Percentiles rank a stretch among this genome's conserved stretches.
Conservation (phyloP, 2,888 invertebrate genomes). For the Anticlea derivata region DNA sequence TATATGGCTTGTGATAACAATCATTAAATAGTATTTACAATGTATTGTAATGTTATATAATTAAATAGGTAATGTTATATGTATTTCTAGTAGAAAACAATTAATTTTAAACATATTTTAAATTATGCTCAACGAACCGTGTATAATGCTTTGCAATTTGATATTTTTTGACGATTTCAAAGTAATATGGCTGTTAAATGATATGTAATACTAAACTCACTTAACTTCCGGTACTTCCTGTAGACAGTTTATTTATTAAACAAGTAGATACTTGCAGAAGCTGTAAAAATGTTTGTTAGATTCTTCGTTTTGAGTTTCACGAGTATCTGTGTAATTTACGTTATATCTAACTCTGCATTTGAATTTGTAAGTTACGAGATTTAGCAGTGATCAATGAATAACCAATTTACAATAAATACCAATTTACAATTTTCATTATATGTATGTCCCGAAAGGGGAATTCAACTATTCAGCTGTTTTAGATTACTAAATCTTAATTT, state of each 20-base stretch:
- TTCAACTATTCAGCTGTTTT: too few relatives aligned
- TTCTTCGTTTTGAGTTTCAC: constrained; percentile 9
- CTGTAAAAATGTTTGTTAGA: constrained; percentile 15
- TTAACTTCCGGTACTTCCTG: constrained; percentile 1
- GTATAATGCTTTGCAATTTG: background rate
- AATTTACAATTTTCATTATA: too few relatives aligned
- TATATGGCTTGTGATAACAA: too few relatives aligned
- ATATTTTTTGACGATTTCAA: constrained; percentile 1
- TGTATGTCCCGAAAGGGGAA: too few relatives aligned
- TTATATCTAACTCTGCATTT: constrained; percentile 9
- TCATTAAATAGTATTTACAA: too few relatives aligned
- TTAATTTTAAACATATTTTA: constrained; percentile 5
- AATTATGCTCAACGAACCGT: constrained; percentile 7
- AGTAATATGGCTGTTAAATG: background rate
- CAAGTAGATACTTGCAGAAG: too few relatives aligned
- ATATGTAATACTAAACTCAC: background rate
- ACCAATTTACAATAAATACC: too few relatives aligned
- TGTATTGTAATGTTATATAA: too few relatives aligned
- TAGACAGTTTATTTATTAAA: background rate
- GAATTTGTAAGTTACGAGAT: constrained; percentile 27
- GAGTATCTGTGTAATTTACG: constrained; percentile 7
- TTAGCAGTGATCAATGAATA: too few relatives aligned
- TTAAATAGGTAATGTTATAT: too few relatives aligned
- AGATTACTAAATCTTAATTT: too few relatives aligned
- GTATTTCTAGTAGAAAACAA: too few relatives aligned